A percentile compares a stretch with the other conserved stretches of the same genome.
These are phyloP conservation scores for Gallinago nigripennis DNA, from an alignment of 2,797 vertebrate genomes.

Conservation along the genomic window DNA sequence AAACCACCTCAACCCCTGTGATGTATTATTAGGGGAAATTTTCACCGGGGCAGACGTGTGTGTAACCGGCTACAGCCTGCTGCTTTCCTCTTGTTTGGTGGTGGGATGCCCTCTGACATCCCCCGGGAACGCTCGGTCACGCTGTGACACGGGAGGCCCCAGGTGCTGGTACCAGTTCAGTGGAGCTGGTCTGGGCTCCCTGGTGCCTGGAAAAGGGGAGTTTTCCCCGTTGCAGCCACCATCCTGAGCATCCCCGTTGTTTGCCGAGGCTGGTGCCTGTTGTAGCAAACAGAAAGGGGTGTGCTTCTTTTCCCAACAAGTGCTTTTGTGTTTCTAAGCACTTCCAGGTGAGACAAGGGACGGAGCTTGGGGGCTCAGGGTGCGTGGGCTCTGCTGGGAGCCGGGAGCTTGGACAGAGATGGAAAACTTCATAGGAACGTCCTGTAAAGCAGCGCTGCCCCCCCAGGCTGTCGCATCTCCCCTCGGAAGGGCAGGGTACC, in stretches of 20 bases:
- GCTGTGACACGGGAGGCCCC: not conserved
- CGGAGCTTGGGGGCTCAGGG: not conserved
- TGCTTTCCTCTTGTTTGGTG: not conserved
- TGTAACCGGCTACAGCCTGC: no score
- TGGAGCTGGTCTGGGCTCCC: not conserved
- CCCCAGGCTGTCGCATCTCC: not conserved
- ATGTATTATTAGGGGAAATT: not conserved
- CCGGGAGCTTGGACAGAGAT: not conserved
- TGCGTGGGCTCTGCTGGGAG: not conserved
- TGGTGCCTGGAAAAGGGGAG: not conserved
- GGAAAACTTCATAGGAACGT: not conserved
- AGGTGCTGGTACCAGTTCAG: not conserved
- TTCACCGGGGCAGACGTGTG: not conserved
- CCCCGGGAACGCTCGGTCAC: rapidly evolving
- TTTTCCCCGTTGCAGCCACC: no score
- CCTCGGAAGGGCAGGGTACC: not conserved
- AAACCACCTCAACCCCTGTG: rapidly evolving
- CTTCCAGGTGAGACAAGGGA: not conserved
- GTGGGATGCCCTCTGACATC: rapidly evolving
- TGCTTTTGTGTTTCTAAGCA: not conserved
- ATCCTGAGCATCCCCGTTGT: no score
- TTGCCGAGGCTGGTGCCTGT: not conserved
- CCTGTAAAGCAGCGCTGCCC: not conserved
- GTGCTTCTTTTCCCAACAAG: rapidly evolving
- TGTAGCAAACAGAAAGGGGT: not conserved